Evolutionary conservation across 2,797 vertebrate genomes (phyloP).

Genomic region (Selene dorsalis): DNA sequence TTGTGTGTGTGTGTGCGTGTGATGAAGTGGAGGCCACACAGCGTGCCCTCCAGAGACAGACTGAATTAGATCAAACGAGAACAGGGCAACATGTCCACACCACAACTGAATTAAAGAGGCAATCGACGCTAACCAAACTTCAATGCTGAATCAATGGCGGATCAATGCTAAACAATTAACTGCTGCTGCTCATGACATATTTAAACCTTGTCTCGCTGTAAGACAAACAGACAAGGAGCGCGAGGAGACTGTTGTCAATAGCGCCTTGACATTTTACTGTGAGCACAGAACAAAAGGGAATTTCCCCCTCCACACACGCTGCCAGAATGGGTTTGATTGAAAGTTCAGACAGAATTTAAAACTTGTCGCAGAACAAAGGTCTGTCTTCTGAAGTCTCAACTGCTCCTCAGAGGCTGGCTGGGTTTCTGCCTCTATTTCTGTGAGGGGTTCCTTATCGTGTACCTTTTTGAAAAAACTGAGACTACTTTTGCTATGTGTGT

Average conservation of each 20-base stretch:
- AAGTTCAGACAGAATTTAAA: constrained; percentile 72
- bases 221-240: constrained; percentile 43
- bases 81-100: constrained; percentile 62
- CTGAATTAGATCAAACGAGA: constrained; percentile 71
- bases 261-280: constrained; percentile 56
- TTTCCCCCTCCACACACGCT: constrained; percentile 15
- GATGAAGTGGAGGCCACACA: constrained; percentile 53
- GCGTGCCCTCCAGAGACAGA: constrained; percentile 62
- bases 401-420: constrained; percentile 52
- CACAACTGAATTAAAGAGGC: constrained; percentile 65
- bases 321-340: constrained; percentile 62
- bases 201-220: constrained; percentile 28
- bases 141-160: constrained; percentile 56
- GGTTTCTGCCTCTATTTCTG: constrained; percentile 36
- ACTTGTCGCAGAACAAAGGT: constrained; percentile 63
- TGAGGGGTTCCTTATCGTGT: constrained; percentile 39
- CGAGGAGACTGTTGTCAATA: constrained; percentile 42
- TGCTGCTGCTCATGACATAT: constrained; percentile 26
- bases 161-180: constrained; percentile 73
- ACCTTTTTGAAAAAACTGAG: constrained; percentile 57
- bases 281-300: constrained; percentile 39
- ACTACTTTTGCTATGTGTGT: constrained; percentile 42
- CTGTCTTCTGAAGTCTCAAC: constrained; percentile 56
- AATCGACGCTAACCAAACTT: constrained; percentile 45
- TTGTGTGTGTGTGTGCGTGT: constrained; percentile 43